Conservation (phyloP, 64 coral and sea anemone species). For the Stichodactyla helianthus region DNA sequence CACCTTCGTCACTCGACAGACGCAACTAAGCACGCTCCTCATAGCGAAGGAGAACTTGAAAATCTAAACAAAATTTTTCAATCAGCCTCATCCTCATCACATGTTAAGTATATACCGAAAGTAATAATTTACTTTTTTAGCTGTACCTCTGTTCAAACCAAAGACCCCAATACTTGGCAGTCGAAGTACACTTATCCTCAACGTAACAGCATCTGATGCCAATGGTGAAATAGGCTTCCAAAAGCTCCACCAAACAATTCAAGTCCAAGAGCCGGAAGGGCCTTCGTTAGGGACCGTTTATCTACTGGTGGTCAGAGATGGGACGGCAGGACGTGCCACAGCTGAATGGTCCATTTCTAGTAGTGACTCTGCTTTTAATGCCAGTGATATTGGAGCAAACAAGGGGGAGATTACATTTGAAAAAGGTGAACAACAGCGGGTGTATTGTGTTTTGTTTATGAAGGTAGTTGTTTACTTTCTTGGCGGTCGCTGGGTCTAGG, state of each 20-base stretch:
- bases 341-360: slow-evolving; percentile 64
- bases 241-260: slow-evolving; percentile 27
- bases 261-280: slow-evolving; percentile 66
- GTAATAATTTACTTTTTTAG: not conserved
- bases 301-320: slow-evolving; percentile 65
- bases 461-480: no score
- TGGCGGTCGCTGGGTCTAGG: no score
- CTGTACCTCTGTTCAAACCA: slow-evolving; percentile 11
- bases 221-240: slow-evolving; percentile 88
- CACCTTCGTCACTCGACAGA: no score
- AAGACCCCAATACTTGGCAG: slow-evolving; percentile 67
- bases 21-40: no score
- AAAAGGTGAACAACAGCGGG: slow-evolving; percentile 42
- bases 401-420: slow-evolving; percentile 61
- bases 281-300: not conserved
- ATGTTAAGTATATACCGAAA: not conserved
- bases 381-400: slow-evolving; percentile 54
- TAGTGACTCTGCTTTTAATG: slow-evolving; percentile 35
- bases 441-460: no score
- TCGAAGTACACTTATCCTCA: slow-evolving; percentile 35
- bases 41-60: no score
- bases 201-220: slow-evolving; percentile 65
- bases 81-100: not conserved
- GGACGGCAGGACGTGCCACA: slow-evolving; percentile 57
- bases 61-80: no score